Conservation (phyloP, 2,797 vertebrate species). For the Semaprochilodus insignis region DNA sequence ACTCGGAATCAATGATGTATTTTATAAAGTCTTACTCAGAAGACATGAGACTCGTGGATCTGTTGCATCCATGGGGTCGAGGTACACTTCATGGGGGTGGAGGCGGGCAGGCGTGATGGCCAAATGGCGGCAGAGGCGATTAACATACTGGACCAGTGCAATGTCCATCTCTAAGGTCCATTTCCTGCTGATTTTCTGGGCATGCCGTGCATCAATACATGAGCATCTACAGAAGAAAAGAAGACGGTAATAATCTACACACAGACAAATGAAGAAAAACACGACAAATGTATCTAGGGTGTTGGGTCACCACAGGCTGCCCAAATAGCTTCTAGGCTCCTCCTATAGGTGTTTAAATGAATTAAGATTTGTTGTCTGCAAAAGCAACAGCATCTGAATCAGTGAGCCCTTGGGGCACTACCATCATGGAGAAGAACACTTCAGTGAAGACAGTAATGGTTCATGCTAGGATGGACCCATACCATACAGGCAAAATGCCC, state of each 20-base stretch:
- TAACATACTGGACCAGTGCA: conserved; percentile 92
- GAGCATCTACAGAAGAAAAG: conserved; percentile 71
- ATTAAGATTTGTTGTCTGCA: too few species aligned
- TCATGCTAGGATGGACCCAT: too few species aligned
- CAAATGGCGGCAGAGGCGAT: conserved; percentile 94
- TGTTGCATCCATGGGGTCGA: conserved; percentile 87
- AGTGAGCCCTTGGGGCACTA: too few species aligned
- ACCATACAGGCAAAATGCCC: too few species aligned
- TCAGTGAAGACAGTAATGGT: too few species aligned
- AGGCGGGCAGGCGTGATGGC: conserved; percentile 95
- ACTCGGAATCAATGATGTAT: neutral
- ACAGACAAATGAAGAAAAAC: neutral
- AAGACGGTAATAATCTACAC: neutral
- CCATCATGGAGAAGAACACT: too few species aligned
- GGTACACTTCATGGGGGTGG: conserved; percentile 95
- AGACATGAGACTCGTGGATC: conserved; percentile 91
- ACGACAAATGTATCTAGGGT: neutral
- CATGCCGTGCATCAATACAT: conserved; percentile 91
- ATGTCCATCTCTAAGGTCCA: conserved; percentile 97
- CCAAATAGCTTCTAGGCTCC: too few species aligned
- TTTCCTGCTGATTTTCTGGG: conserved; percentile 92
- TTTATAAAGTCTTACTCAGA: conserved; percentile 76
- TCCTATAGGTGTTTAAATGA: too few species aligned
- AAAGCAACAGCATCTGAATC: too few species aligned
- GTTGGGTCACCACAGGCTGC: too few species aligned